A percentile compares a stretch with the other conserved stretches of the same genome.
These are phyloP conservation scores for Biston stratarius DNA, from an alignment of 2,888 invertebrate genomes.

Conservation along the genomic window DNA sequence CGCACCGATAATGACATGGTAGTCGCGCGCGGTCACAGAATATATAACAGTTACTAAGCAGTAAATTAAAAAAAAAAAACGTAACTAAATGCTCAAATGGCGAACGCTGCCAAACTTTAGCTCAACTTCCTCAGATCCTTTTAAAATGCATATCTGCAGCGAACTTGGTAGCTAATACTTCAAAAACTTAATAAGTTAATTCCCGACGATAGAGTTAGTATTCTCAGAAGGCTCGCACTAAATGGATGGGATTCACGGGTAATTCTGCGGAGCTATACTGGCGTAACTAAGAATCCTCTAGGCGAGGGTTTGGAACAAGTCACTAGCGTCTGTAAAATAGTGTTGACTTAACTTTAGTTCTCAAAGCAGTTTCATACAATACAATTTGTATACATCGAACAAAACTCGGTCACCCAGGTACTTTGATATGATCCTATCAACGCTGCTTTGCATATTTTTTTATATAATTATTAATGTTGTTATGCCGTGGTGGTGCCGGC, in stretches of 20 bases:
- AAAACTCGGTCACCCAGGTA: no score
- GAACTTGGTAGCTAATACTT: conserved; percentile 32
- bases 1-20: no score
- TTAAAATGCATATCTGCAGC: conserved; percentile 34
- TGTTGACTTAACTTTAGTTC: background rate
- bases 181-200: conserved; percentile 43
- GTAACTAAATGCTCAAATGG: no score
- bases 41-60: no score
- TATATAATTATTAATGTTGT: no score
- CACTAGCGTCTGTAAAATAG: background rate
- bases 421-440: no score
- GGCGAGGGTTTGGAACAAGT: conserved; percentile 9
- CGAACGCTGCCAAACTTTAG: background rate
- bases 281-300: conserved; percentile 24
- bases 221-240: conserved; percentile 17
- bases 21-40: no score
- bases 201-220: conserved; percentile 37
- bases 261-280: conserved; percentile 18
- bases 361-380: no score
- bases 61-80: no score
- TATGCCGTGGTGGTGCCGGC: no score
- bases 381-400: no score
- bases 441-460: no score
- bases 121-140: conserved; percentile 31
- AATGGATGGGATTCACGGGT: conserved; percentile 28